These are phyloP conservation scores for Adelges cooleyi DNA, from an alignment of 1,140 invertebrate genomes.

Conservation along the genomic window DNA sequence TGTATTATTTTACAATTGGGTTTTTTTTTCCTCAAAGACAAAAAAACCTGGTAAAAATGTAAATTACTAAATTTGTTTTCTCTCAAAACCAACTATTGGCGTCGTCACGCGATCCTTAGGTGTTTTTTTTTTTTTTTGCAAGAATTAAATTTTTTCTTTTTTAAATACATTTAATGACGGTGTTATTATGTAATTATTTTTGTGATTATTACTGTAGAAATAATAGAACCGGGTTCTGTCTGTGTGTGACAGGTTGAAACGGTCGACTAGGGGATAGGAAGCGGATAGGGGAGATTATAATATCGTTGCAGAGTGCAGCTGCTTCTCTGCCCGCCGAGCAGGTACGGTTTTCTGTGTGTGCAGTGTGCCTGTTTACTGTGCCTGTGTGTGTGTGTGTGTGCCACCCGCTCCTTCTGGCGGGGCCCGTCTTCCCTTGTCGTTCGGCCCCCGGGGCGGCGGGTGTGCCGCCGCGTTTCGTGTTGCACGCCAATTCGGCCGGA, in stretches of 20 bases:
- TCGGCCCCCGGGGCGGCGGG: too few species aligned
- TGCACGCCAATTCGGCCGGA: constrained; percentile 25
- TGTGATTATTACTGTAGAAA: constrained; percentile 9
- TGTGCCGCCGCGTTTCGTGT: background rate
- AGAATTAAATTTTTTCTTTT: background rate
- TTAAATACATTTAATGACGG: background rate
- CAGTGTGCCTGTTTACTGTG: too few species aligned
- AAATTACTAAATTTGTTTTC: background rate
- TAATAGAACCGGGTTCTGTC: background rate
- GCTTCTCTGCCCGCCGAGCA: background rate
- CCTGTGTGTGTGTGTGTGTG: too few species aligned
- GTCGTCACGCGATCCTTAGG: constrained; percentile 5
- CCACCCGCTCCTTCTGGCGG: too few species aligned
- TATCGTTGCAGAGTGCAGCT: background rate
- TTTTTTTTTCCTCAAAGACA: too few species aligned
- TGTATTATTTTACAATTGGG: too few species aligned
- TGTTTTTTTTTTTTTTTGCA: background rate
- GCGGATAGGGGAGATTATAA: constrained; percentile 18
- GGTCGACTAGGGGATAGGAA: background rate
- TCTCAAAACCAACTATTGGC: background rate
- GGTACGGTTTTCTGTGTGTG: too few species aligned
- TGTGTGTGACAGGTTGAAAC: constrained; percentile 18
- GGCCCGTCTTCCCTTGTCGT: too few species aligned
- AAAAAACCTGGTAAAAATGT: too few species aligned
- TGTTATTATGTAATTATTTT: constrained; percentile 12